A percentile compares a stretch with the other conserved stretches of the same genome.
Conservation (phyloP, 2,797 vertebrate genomes). For the Harpagifer antarcticus region DNA sequence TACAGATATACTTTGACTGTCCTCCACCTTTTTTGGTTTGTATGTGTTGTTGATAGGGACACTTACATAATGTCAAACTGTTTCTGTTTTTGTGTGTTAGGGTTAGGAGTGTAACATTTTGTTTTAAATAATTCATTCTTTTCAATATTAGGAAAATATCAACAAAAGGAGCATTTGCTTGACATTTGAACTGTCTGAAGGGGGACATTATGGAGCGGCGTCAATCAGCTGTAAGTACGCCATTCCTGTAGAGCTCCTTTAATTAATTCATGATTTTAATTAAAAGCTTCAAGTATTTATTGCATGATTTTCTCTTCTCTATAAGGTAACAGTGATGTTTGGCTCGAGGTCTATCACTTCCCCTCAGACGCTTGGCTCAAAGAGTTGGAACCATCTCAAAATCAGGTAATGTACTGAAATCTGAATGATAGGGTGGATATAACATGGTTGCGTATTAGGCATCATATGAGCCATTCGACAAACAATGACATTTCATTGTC, state of each 20-base stretch:
- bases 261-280: neutral
- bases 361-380: slow-evolving; percentile 89
- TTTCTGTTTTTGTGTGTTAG: neutral
- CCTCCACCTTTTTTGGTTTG: neutral
- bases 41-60: neutral
- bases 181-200: slow-evolving; percentile 81
- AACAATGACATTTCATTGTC: no score
- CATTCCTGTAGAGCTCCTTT: neutral
- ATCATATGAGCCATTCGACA: no score
- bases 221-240: slow-evolving; percentile 90
- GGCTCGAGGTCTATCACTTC: slow-evolving; percentile 90
- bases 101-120: neutral
- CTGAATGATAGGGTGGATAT: neutral
- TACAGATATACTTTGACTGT: slow-evolving; percentile 20
- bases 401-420: slow-evolving; percentile 55
- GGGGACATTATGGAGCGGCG: slow-evolving; percentile 85
- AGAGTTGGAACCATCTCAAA: slow-evolving; percentile 69
- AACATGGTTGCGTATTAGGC: neutral
- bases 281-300: neutral
- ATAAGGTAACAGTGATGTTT: slow-evolving; percentile 84
- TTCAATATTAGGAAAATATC: slow-evolving; percentile 85
- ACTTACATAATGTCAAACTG: neutral
- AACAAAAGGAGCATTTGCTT: slow-evolving; percentile 84
- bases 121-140: neutral
- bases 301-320: slow-evolving; percentile 45